Evolutionary conservation across 2,888 invertebrate species (phyloP).

Genomic region (Myathropa florea): DNA sequence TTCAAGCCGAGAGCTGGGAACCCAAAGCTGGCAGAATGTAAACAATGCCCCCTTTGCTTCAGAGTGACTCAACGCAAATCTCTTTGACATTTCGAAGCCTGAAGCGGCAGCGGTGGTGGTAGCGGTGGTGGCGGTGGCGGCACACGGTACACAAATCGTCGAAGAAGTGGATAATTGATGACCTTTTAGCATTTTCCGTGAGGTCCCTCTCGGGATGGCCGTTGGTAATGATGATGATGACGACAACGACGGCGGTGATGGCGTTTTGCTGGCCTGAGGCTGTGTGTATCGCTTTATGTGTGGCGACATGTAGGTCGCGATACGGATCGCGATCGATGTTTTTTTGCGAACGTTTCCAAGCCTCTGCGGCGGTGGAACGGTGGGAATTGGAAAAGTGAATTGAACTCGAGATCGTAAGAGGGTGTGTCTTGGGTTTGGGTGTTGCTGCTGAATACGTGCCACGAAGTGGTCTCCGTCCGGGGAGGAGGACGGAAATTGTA

Average conservation of each 20-base stretch:
- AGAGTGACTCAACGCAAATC: constrained; percentile 65
- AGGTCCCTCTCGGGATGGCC: constrained; percentile 29
- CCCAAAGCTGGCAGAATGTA: background rate
- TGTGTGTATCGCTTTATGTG: constrained; percentile 25
- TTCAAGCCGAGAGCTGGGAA: constrained; percentile 44
- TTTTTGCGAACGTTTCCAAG: background rate
- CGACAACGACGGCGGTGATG: background rate
- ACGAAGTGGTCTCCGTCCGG: too few relatives aligned
- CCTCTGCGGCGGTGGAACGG: background rate
- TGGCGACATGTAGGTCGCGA: constrained; percentile 59
- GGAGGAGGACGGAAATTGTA: constrained; percentile 49
- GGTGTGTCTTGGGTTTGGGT: constrained; percentile 49
- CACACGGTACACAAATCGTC: constrained; percentile 43
- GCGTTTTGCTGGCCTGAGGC: background rate
- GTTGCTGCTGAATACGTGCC: constrained; percentile 35
- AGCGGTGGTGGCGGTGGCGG: background rate
- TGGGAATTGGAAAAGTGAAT: background rate
- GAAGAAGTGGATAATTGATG: constrained; percentile 68
- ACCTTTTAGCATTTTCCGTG: constrained; percentile 64
- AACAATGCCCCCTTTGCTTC: constrained; percentile 38
- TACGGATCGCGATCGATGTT: constrained; percentile 30
- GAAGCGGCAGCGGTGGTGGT: constrained; percentile 1
- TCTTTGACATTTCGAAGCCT: constrained; percentile 58
- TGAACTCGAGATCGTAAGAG: constrained; percentile 1
- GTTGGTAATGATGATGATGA: background rate